Evolutionary conservation across 2,113 vertebrate species (phyloP).

Genomic region (Ophthalmolycus amberensis): DNA sequence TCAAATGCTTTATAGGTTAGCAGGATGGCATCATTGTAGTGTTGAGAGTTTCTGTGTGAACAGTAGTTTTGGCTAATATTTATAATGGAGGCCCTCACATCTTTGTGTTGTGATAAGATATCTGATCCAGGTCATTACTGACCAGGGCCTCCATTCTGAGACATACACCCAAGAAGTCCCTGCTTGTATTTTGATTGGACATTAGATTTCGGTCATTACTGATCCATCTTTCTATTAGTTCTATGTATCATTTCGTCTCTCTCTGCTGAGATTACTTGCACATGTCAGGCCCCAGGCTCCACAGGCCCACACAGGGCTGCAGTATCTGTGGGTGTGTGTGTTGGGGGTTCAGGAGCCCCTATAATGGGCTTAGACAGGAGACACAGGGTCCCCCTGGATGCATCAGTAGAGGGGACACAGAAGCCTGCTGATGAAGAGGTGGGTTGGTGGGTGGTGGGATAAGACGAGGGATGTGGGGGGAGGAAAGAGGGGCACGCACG

Average conservation of each 20-base stretch:
- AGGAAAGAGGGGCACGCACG: conserved; percentile 16
- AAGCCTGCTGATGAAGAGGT: conserved; percentile 50
- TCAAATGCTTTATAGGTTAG: not conserved
- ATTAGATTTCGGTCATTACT: conserved; percentile 60
- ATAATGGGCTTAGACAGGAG: conserved; percentile 43
- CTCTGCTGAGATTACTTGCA: conserved; percentile 65
- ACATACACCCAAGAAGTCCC: conserved; percentile 39
- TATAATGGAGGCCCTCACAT: conserved; percentile 28
- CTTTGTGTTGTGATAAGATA: conserved; percentile 44
- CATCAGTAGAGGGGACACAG: conserved; percentile 43
- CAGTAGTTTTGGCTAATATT: conserved; percentile 47
- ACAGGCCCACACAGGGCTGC: conserved; percentile 43
- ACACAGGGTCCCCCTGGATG: conserved; percentile 34
- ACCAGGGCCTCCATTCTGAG: conserved; percentile 9
- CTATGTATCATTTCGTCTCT: conserved; percentile 65
- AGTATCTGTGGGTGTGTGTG: conserved; percentile 35
- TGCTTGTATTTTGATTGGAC: conserved; percentile 72
- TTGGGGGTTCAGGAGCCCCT: conserved; percentile 33
- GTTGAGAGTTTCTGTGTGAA: conserved; percentile 35
- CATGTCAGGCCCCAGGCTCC: conserved; percentile 51
- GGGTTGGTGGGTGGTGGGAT: conserved; percentile 34
- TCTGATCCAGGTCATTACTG: conserved; percentile 46
- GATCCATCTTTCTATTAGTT: conserved; percentile 59
- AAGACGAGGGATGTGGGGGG: conserved; percentile 27
- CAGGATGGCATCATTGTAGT: not conserved